Conservation (phyloP, 2,888 invertebrate species). For the Sialis fuliginosa region DNA sequence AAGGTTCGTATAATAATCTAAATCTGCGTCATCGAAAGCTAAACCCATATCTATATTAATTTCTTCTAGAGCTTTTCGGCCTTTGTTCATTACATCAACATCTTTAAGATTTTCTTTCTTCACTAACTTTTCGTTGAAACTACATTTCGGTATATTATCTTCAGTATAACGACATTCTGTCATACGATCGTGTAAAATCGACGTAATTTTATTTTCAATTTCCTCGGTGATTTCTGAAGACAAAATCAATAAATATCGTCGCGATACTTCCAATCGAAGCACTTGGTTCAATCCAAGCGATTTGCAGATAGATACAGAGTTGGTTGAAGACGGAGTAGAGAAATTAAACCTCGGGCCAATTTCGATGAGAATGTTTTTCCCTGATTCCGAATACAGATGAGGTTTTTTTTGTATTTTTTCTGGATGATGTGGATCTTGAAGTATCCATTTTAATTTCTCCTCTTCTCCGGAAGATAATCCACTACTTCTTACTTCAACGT, state of each 20-base stretch:
- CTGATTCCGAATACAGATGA: constrained; percentile 24
- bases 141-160: constrained; percentile 41
- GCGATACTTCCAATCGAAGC: constrained; percentile 64
- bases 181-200: constrained; percentile 77
- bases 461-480: constrained; percentile 39
- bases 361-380: constrained; percentile 47
- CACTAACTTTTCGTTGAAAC: constrained; percentile 48
- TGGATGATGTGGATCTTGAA: constrained; percentile 50
- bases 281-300: constrained; percentile 63
- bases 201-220: constrained; percentile 31
- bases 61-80: constrained; percentile 60
- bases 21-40: constrained; percentile 85
- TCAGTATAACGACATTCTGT: constrained; percentile 71
- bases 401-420: constrained; percentile 36
- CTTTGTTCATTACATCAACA: constrained; percentile 64
- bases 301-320: constrained; percentile 86
- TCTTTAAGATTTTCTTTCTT: constrained; percentile 59
- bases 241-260: constrained; percentile 46
- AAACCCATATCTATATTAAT: constrained; percentile 47
- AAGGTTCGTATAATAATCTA: constrained; percentile 75
- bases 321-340: constrained; percentile 89
- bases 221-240: constrained; percentile 22
- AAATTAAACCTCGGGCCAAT: constrained; percentile 89
- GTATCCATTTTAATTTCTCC: constrained; percentile 55
- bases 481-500: constrained; percentile 43